Conservation (phyloP, 2,113 vertebrate species). For the Caranx ignobilis region DNA sequence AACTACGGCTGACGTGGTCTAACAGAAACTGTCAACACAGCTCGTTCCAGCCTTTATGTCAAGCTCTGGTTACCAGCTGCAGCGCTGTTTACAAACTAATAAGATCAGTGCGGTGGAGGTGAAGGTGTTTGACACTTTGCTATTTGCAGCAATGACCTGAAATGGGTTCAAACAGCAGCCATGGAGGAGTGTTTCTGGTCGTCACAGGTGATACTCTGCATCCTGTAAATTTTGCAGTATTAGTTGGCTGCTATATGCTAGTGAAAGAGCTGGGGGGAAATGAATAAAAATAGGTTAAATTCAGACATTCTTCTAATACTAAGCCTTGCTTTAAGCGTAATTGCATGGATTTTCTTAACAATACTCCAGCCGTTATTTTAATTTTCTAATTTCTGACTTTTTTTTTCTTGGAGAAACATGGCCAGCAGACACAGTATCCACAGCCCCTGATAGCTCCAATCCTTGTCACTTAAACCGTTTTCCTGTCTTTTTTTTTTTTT, state of each 20-base stretch:
- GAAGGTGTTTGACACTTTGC: constrained; percentile 20
- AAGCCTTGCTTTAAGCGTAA: constrained; percentile 40
- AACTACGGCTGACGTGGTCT: not conserved
- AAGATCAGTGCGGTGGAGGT: not conserved
- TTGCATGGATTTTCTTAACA: constrained; percentile 21
- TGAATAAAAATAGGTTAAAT: constrained; percentile 34
- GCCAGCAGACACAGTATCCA: not conserved
- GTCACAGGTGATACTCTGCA: not conserved
- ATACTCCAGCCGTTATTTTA: not conserved
- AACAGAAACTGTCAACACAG: constrained; percentile 4
- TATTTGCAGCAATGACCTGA: constrained; percentile 21
- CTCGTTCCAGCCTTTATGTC: constrained; percentile 3
- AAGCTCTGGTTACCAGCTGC: constrained; percentile 14
- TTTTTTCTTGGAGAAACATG: constrained; percentile 4
- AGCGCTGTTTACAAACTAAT: constrained; percentile 3
- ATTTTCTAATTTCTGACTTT: not conserved
- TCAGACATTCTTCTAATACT: constrained; percentile 17
- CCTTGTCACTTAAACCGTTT: constrained; percentile 56
- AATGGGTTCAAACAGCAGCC: not conserved
- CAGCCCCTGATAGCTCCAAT: constrained; percentile 24
- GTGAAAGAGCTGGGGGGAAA: not conserved
- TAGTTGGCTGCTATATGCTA: not conserved
- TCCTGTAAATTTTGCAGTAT: not conserved
- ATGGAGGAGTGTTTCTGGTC: not conserved
- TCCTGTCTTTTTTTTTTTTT: constrained; percentile 48